phyloP scores from a whole-genome alignment of 2,113 vertebrate species.

The Furnarius figulus region DNA sequence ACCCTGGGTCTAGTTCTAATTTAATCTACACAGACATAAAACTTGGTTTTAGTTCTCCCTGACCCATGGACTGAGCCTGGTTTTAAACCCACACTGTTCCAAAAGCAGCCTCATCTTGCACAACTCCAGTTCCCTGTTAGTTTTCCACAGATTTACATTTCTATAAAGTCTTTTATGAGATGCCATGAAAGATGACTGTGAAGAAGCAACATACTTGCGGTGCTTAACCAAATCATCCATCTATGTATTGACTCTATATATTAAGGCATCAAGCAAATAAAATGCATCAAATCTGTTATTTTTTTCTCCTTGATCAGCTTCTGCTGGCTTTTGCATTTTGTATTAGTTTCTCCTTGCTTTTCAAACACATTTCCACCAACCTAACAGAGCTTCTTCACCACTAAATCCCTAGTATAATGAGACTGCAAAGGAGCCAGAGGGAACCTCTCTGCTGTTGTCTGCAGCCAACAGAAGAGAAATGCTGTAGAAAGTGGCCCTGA shows the following conservation, averaged over 20 bases:
- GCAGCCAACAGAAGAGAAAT: background rate
- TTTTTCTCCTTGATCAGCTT: background rate
- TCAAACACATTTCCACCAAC: background rate
- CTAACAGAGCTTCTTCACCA: background rate
- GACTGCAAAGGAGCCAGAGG: background rate
- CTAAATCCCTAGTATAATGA: background rate
- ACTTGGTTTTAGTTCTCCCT: background rate
- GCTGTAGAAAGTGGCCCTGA: background rate
- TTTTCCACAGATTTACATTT: background rate
- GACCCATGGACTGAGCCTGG: background rate
- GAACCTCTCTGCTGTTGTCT: background rate
- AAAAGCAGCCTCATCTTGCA: background rate
- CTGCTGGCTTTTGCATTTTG: background rate
- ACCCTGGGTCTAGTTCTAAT: background rate
- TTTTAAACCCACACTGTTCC: rapidly evolving
- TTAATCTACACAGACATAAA: background rate
- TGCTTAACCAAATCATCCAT: background rate
- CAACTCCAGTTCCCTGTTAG: background rate
- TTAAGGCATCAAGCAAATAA: background rate
- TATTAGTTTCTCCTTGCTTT: background rate
- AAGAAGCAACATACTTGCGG: background rate
- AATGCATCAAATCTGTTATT: background rate
- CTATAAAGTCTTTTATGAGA: background rate
- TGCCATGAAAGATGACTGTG: background rate
- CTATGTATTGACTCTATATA: background rate